Evolutionary conservation across 2,113 vertebrate species (phyloP).

Genomic region (Clinocottus analis): DNA sequence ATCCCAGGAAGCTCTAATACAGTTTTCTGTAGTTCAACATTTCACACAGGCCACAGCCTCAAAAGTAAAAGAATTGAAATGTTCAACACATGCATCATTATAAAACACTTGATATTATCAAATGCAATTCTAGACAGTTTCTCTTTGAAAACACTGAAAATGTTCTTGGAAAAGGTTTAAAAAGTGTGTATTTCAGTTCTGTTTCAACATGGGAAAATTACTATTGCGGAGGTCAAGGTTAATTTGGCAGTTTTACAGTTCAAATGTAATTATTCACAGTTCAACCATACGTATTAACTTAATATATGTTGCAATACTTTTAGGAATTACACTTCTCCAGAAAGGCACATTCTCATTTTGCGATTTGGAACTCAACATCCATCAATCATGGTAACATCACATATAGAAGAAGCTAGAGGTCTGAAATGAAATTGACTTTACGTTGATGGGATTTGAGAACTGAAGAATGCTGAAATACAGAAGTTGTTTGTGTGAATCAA

Average conservation of each 20-base stretch:
- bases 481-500: neutral
- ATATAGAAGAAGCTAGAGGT: neutral
- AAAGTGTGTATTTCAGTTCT: neutral
- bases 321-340: neutral
- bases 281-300: neutral
- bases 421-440: neutral
- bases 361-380: neutral
- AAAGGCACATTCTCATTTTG: slow-evolving; percentile 1
- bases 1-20: slow-evolving; percentile 4
- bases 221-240: neutral
- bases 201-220: neutral
- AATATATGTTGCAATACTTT: slow-evolving; percentile 6
- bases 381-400: neutral
- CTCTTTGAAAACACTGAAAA: neutral
- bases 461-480: neutral
- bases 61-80: neutral
- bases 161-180: neutral
- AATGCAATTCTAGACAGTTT: neutral
- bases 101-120: neutral
- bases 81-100: slow-evolving; percentile 4
- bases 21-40: slow-evolving; percentile 12
- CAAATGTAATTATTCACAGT: slow-evolving; percentile 10
- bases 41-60: neutral
- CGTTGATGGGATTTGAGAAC: neutral
- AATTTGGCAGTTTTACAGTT: slow-evolving; percentile 6